phyloP scores from a whole-genome alignment of 2,113 vertebrate genomes.

The Pseudonaja textilis region DNA sequence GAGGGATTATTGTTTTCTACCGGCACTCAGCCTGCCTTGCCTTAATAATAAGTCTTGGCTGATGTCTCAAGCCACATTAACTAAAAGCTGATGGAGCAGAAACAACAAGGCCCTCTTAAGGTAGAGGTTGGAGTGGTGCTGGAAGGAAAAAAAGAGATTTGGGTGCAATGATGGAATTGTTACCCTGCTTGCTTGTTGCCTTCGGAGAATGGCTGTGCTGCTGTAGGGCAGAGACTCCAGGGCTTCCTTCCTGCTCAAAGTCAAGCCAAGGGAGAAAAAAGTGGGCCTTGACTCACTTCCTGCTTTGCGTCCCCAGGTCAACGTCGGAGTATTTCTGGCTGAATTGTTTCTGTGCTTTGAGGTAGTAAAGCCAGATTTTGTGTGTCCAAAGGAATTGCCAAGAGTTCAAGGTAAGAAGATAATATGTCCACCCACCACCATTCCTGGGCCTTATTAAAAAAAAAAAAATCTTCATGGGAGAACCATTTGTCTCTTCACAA shows the following conservation, averaged over 20 bases:
- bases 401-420: slow-evolving; percentile 68
- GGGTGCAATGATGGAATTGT: background rate
- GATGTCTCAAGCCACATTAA: background rate
- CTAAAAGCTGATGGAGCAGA: background rate
- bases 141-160: background rate
- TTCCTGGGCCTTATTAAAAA: background rate
- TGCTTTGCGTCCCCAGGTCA: slow-evolving; percentile 65
- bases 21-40: background rate
- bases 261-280: background rate
- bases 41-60: slow-evolving; percentile 18
- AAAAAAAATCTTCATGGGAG: background rate
- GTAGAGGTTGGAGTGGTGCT: background rate
- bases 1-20: background rate
- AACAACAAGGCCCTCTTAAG: background rate
- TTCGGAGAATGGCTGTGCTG: background rate
- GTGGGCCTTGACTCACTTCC: background rate
- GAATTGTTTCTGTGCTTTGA: slow-evolving; percentile 88
- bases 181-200: background rate
- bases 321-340: slow-evolving; percentile 81
- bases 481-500: background rate
- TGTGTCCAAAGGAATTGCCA: slow-evolving; percentile 75
- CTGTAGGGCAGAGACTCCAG: background rate
- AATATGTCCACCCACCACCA: background rate
- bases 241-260: background rate
- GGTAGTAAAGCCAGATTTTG: slow-evolving; percentile 84